phyloP scores from a whole-genome alignment of 2,888 invertebrate species.

The Parnassius mnemosyne region DNA sequence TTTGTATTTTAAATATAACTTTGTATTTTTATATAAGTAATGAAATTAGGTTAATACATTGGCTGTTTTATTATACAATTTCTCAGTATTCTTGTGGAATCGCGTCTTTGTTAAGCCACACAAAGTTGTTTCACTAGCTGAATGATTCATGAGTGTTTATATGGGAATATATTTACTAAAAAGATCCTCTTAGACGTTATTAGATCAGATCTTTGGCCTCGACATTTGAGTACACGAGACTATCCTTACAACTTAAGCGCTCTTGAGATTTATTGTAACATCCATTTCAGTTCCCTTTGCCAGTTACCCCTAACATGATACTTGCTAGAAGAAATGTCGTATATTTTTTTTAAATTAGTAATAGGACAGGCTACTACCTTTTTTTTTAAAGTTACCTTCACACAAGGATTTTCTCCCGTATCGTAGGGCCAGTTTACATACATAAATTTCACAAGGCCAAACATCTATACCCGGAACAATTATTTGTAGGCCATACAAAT shows the following conservation, averaged over 20 bases:
- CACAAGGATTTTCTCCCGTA: too few relatives aligned
- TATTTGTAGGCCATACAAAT: too few relatives aligned
- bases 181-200: conserved; percentile 23
- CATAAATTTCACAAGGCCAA: too few relatives aligned
- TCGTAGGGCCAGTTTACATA: too few relatives aligned
- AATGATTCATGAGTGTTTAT: conserved; percentile 23
- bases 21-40: too few relatives aligned
- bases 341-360: too few relatives aligned
- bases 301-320: too few relatives aligned
- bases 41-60: conserved; percentile 6
- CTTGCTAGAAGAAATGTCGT: too few relatives aligned
- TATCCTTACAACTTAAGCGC: conserved; percentile 50
- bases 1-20: too few relatives aligned
- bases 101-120: conserved; percentile 7
- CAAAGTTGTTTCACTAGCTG: conserved; percentile 8
- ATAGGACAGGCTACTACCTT: too few relatives aligned
- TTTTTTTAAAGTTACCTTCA: too few relatives aligned
- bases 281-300: conserved; percentile 30
- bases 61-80: conserved; percentile 10
- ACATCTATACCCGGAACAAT: too few relatives aligned
- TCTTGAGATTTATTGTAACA: conserved; percentile 37
- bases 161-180: conserved; percentile 18
- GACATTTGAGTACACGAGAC: conserved; percentile 32
- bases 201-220: conserved; percentile 35
- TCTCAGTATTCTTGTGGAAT: conserved; percentile 1